Percentiles rank a stretch among this genome's conserved stretches.
Evolutionary conservation across 2,797 vertebrate species (phyloP).

Genomic region (Sebastes vulpes): DNA sequence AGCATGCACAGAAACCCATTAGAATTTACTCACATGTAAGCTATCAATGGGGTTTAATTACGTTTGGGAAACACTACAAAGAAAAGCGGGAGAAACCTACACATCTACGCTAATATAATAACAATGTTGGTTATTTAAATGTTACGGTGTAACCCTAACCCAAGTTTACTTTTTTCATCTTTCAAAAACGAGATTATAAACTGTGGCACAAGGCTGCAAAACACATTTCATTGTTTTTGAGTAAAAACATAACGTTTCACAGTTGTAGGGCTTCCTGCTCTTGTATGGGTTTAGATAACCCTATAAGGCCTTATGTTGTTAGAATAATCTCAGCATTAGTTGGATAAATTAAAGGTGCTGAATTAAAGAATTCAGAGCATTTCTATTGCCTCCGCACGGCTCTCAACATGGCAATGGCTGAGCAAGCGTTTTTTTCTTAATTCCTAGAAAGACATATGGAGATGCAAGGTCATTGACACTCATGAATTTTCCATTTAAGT

Average conservation of each 20-base stretch:
- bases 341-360: neutral
- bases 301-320: neutral
- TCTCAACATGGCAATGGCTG: too few species aligned
- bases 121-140: neutral
- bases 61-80: neutral
- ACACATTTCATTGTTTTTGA: neutral
- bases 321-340: neutral
- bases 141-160: neutral
- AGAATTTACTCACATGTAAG: neutral
- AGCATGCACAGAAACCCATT: neutral
- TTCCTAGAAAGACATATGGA: constrained; percentile 26
- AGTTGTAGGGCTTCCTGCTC: neutral
- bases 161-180: neutral
- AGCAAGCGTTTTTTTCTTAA: neutral
- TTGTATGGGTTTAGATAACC: neutral
- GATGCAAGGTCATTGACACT: neutral
- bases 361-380: too few species aligned
- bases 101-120: neutral
- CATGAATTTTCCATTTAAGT: neutral
- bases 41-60: neutral
- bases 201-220: neutral
- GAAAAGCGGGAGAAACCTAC: neutral
- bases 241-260: neutral
- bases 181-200: neutral
- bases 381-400: too few species aligned